A percentile compares a stretch with the other conserved stretches of the same genome.
phyloP scores from a whole-genome alignment of 2,888 invertebrate genomes.

The Ametastegia equiseti region DNA sequence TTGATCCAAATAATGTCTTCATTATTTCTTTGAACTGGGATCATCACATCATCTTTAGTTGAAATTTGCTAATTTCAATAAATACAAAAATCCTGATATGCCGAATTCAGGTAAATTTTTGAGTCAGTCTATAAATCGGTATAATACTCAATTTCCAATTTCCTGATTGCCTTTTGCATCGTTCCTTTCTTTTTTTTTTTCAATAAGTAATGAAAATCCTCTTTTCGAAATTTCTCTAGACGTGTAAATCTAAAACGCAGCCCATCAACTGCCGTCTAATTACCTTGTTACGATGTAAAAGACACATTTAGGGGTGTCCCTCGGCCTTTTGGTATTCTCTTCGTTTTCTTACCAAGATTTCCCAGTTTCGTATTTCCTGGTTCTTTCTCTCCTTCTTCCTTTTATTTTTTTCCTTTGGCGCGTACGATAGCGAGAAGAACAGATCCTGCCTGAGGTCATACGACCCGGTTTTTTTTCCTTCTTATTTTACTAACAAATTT shows the following conservation, averaged over 20 bases:
- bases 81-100: no score
- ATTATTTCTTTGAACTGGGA: no score
- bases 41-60: no score
- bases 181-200: neutral
- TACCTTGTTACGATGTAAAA: neutral
- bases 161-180: neutral
- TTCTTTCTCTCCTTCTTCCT: no score
- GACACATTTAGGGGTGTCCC: neutral
- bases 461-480: neutral
- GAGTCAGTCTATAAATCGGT: no score
- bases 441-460: neutral
- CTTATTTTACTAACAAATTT: neutral
- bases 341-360: neutral
- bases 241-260: neutral
- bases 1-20: no score
- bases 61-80: no score
- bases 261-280: constrained; percentile 13
- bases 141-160: neutral
- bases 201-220: neutral
- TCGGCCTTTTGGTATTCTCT: neutral
- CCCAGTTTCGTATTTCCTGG: neutral
- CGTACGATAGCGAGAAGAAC: neutral
- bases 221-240: neutral
- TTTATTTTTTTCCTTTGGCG: no score
- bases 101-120: no score